These are phyloP conservation scores for Alca torda DNA, from an alignment of 2,797 vertebrate species.

Conservation along the genomic window DNA sequence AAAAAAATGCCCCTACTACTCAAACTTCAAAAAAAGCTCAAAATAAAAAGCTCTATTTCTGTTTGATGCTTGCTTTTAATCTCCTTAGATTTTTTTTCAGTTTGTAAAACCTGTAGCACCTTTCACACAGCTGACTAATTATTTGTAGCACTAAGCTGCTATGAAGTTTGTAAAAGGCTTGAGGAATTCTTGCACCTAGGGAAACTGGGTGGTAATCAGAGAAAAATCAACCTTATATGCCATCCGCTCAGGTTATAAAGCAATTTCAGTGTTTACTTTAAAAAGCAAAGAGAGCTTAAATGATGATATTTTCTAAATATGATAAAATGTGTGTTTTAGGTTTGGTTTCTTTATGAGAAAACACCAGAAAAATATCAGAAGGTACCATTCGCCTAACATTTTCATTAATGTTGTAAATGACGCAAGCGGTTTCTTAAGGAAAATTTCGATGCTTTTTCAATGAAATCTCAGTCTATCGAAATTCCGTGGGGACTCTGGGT, in stretches of 20 bases:
- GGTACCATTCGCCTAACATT: background rate
- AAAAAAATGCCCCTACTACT: background rate
- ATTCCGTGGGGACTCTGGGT: background rate
- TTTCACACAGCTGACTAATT: background rate
- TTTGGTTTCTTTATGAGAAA: background rate
- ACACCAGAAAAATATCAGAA: background rate
- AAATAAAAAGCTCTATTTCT: background rate
- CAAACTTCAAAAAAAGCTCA: background rate
- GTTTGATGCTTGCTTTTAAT: background rate
- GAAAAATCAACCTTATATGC: background rate
- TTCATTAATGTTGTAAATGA: background rate
- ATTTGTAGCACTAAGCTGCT: background rate
- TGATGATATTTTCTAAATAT: background rate
- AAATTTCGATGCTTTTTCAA: background rate
- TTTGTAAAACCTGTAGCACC: background rate
- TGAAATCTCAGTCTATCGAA: background rate
- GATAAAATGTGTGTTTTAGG: background rate
- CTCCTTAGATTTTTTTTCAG: background rate
- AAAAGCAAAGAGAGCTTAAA: background rate
- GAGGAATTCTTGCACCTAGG: background rate
- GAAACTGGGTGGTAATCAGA: background rate
- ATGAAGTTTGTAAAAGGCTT: background rate
- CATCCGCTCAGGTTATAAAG: background rate
- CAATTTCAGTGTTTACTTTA: background rate
- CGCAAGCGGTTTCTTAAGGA: background rate